A percentile compares a stretch with the other conserved stretches of the same genome.
phyloP scores from a whole-genome alignment of 2,888 invertebrate species.

The Scaptomyza tumidula region DNA sequence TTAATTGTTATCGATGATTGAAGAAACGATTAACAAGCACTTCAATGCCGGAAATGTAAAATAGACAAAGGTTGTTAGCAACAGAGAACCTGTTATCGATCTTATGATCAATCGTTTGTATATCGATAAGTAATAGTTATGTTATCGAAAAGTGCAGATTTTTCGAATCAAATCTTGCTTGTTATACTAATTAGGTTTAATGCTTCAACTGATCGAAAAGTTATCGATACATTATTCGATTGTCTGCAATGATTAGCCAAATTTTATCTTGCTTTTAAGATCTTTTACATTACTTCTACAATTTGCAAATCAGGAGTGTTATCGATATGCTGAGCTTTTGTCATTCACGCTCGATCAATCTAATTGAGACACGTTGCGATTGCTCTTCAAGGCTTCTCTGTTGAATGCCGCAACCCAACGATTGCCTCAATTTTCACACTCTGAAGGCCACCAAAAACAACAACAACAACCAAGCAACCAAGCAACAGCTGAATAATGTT shows the following conservation, averaged over 20 bases:
- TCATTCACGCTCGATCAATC: conserved; percentile 42
- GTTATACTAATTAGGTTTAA: no score
- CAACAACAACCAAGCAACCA: background rate
- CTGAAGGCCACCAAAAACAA: conserved; percentile 60
- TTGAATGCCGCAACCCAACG: conserved; percentile 30
- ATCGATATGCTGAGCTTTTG: conserved; percentile 11
- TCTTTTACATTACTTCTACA: background rate
- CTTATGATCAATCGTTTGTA: no score
- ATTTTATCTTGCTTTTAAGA: background rate
- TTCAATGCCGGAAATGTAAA: background rate
- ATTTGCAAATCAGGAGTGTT: background rate
- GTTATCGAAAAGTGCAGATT: no score
- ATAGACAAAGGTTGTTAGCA: background rate
- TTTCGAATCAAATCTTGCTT: no score
- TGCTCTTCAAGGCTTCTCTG: conserved; percentile 42
- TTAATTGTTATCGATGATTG: conserved; percentile 6
- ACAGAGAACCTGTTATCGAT: no score
- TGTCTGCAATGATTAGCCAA: background rate
- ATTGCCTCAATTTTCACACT: conserved; percentile 76
- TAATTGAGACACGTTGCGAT: conserved; percentile 45
- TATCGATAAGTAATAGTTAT: no score
- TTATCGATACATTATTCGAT: no score
- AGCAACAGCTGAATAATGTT: background rate
- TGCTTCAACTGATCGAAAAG: no score
- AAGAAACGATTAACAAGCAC: background rate